Evolutionary conservation across 2,888 invertebrate species (phyloP).

Genomic region (Neocrepidodera transversa): DNA sequence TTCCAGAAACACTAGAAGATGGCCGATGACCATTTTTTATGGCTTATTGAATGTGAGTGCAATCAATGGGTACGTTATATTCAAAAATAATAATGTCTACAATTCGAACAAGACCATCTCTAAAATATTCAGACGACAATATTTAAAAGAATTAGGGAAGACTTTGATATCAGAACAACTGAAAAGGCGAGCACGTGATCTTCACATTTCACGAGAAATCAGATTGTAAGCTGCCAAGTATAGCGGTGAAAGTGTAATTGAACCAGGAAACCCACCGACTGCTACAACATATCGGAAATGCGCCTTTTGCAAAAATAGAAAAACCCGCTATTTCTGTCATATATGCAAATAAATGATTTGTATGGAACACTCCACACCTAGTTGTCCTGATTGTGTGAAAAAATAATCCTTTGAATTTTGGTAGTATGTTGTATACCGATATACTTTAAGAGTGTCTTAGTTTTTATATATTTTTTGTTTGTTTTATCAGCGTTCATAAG

Average conservation of each 20-base stretch:
- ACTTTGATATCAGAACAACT: conserved; percentile 5
- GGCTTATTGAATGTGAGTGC: not conserved
- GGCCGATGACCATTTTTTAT: not conserved
- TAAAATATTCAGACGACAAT: conserved; percentile 5
- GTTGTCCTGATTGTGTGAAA: conserved; percentile 1
- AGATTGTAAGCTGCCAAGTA: conserved; percentile 7
- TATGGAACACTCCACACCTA: conserved; percentile 2
- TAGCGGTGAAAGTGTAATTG: not conserved
- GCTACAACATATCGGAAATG: conserved; percentile 1
- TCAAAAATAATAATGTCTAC: not conserved
- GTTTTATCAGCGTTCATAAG: too few relatives aligned
- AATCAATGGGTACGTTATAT: not conserved
- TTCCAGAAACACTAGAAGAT: too few relatives aligned
- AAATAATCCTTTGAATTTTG: not conserved
- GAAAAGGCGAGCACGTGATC: not conserved
- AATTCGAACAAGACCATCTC: not conserved
- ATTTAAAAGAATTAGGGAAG: too few relatives aligned
- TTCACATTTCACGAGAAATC: conserved; percentile 3
- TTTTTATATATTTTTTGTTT: too few relatives aligned
- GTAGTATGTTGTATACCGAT: too few relatives aligned
- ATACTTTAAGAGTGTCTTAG: too few relatives aligned
- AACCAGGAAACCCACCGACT: not conserved
- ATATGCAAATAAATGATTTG: conserved; percentile 4
- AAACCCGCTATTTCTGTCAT: not conserved
- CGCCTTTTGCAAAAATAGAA: conserved; percentile 3